phyloP scores from a whole-genome alignment of 1,140 invertebrate genomes.

The Drosophila repletoides region DNA sequence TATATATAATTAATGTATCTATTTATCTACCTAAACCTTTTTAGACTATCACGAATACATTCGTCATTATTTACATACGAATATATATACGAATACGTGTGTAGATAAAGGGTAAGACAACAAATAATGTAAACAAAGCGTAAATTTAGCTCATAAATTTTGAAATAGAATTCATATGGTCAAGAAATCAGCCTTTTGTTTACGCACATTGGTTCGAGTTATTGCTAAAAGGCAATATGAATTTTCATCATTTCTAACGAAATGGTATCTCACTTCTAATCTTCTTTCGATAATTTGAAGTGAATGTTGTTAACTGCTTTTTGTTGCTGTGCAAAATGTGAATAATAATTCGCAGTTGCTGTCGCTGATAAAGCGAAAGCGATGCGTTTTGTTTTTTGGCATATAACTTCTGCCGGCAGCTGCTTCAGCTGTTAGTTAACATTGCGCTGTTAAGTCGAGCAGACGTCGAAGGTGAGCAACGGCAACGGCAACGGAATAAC shows the following conservation, averaged over 20 bases:
- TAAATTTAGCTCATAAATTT: conserved; percentile 1
- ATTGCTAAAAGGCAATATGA: conserved; percentile 7
- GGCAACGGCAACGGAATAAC: no score
- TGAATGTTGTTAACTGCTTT: no score
- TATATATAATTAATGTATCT: no score
- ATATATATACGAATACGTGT: not conserved
- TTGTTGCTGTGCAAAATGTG: conserved; percentile 17
- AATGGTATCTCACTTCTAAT: conserved; percentile 6
- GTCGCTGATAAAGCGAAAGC: conserved; percentile 25
- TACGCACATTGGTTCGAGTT: not conserved
- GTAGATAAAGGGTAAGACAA: not conserved
- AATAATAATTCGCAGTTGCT: conserved; percentile 1
- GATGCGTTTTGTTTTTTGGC: conserved; percentile 5
- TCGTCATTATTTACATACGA: no score
- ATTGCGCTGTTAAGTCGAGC: conserved; percentile 36
- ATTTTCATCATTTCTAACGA: conserved; percentile 27
- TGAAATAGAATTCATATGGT: conserved; percentile 12
- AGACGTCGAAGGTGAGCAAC: conserved; percentile 34
- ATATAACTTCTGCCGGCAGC: conserved; percentile 43
- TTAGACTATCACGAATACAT: no score
- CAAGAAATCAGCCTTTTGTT: not conserved
- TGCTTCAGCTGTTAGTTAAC: conserved; percentile 34
- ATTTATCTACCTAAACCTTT: no score
- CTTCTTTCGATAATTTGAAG: not conserved
- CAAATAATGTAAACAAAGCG: conserved; percentile 17